Percentiles rank a stretch among this genome's conserved stretches.
These are phyloP conservation scores for Acleris emargana DNA, from an alignment of 2,888 invertebrate genomes.

Conservation along the genomic window DNA sequence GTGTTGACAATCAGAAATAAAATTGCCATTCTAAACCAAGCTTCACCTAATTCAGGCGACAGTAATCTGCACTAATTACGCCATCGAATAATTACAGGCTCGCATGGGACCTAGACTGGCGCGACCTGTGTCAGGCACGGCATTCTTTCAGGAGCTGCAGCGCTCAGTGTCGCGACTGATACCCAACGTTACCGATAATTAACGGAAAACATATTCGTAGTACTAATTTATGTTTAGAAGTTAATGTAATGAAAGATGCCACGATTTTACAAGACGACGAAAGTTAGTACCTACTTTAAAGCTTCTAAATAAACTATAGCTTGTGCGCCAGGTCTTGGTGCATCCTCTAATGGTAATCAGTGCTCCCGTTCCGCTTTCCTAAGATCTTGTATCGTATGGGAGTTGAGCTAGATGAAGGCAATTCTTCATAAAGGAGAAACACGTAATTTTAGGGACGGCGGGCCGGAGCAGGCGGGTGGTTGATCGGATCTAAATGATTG, in stretches of 20 bases:
- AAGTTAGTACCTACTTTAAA: too few relatives aligned
- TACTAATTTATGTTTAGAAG: slow-evolving; percentile 14
- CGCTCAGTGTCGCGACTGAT: slow-evolving; percentile 43
- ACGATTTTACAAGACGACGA: too few relatives aligned
- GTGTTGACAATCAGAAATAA: neutral
- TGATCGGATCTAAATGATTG: too few relatives aligned
- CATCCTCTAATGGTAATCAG: too few relatives aligned
- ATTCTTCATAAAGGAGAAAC: too few relatives aligned
- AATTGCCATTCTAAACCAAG: neutral
- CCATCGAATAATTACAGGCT: slow-evolving; percentile 54
- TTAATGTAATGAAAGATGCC: neutral
- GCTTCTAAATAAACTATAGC: too few relatives aligned
- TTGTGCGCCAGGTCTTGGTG: too few relatives aligned
- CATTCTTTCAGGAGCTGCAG: slow-evolving; percentile 52
- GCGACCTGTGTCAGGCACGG: slow-evolving; percentile 68
- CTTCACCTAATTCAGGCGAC: neutral
- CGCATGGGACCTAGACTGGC: slow-evolving; percentile 52
- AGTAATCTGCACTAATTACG: slow-evolving; percentile 52
- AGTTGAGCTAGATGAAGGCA: too few relatives aligned
- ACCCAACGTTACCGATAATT: slow-evolving; percentile 45
- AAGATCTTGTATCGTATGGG: too few relatives aligned
- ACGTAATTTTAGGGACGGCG: too few relatives aligned
- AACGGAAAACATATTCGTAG: slow-evolving; percentile 11
- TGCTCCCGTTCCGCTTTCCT: too few relatives aligned
- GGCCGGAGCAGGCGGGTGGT: too few relatives aligned